A percentile compares a stretch with the other conserved stretches of the same genome.
phyloP scores from a whole-genome alignment of 2,888 invertebrate genomes.

The Idaea straminata region DNA sequence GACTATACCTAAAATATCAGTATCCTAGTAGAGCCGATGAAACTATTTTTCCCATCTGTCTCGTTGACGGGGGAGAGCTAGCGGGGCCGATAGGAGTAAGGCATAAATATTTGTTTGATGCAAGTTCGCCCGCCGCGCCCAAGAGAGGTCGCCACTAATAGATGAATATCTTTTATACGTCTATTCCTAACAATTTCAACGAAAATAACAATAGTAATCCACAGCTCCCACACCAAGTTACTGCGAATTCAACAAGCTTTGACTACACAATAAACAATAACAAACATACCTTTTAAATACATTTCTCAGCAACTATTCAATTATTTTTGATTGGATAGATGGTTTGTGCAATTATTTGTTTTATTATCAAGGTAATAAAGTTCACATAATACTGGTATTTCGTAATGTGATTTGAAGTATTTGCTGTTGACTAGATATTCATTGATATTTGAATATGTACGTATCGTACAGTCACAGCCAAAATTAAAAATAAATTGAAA shows the following conservation, averaged over 20 bases:
- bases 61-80: too few relatives aligned
- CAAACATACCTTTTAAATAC: neutral
- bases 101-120: too few relatives aligned
- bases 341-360: conserved; percentile 22
- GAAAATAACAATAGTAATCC: neutral
- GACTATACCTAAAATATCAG: too few relatives aligned
- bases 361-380: neutral
- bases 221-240: neutral
- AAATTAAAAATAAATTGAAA: too few relatives aligned
- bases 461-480: too few relatives aligned
- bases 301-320: conserved; percentile 4
- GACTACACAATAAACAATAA: neutral
- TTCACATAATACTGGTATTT: neutral
- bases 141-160: neutral
- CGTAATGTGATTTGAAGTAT: conserved; percentile 12
- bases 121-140: too few relatives aligned
- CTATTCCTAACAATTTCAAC: neutral
- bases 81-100: too few relatives aligned
- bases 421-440: conserved; percentile 9
- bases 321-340: conserved; percentile 21
- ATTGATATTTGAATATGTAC: neutral
- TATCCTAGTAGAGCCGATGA: too few relatives aligned
- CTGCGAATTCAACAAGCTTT: neutral
- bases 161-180: neutral
- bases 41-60: too few relatives aligned